A percentile compares a stretch with the other conserved stretches of the same genome.
These are phyloP conservation scores for Eupithecia centaureata DNA, from an alignment of 2,888 invertebrate species.

Conservation along the genomic window DNA sequence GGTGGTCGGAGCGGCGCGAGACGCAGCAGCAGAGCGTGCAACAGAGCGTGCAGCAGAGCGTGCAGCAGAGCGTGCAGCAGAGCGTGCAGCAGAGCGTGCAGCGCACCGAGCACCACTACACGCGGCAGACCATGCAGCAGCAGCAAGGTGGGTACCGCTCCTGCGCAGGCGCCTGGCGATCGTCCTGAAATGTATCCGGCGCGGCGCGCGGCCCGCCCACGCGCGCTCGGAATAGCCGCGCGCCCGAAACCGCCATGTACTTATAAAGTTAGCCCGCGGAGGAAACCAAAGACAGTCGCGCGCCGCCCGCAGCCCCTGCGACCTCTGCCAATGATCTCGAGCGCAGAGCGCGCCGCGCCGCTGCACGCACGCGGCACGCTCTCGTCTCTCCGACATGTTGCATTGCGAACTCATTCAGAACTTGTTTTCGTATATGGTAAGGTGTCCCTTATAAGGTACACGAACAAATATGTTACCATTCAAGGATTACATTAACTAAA, in stretches of 20 bases:
- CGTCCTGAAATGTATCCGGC: constrained; percentile 52
- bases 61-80: constrained; percentile 72
- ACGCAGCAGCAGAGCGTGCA: constrained; percentile 73
- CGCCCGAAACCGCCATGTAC: constrained; percentile 79
- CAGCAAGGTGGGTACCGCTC: constrained; percentile 71
- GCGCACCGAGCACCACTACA: constrained; percentile 88
- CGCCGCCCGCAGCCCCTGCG: constrained; percentile 40
- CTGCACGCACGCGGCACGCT: constrained; percentile 51
- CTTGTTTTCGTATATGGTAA: constrained; percentile 79
- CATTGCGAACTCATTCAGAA: constrained; percentile 76
- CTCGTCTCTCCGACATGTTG: constrained; percentile 69
- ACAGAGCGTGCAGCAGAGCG: constrained; percentile 85
- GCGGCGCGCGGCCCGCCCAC: constrained; percentile 61
- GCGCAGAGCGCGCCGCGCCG: constrained; percentile 4
- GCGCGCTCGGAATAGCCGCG: constrained; percentile 77
- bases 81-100: constrained; percentile 66
- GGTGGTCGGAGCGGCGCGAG: constrained; percentile 81
- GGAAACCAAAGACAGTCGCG: constrained; percentile 69
- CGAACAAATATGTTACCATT: constrained; percentile 71
- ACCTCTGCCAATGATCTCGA: neutral
- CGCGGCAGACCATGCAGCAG: constrained; percentile 89
- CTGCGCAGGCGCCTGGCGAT: constrained; percentile 52
- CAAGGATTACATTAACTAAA: constrained; percentile 68
- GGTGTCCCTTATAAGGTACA: constrained; percentile 66
- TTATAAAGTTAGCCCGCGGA: constrained; percentile 74